A percentile compares a stretch with the other conserved stretches of the same genome.
phyloP scores from a whole-genome alignment of 2,797 vertebrate genomes.

The Phrynocephalus guinanensis region DNA sequence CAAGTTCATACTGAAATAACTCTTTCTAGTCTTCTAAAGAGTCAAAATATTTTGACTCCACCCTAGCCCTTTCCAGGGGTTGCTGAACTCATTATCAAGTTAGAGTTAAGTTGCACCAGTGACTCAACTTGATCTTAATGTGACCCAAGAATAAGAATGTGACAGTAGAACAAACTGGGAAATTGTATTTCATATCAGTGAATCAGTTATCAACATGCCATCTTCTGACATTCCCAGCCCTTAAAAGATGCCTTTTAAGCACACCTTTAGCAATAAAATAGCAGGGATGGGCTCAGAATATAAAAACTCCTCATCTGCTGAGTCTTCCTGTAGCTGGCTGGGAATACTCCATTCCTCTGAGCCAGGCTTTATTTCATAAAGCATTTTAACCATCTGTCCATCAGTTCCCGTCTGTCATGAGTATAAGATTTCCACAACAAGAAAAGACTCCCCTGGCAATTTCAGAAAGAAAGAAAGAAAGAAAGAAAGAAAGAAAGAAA shows the following conservation, averaged over 20 bases:
- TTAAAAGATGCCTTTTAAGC: neutral
- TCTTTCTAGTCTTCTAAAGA: too few species aligned
- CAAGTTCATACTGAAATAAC: too few species aligned
- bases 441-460: neutral
- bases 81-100: too few species aligned
- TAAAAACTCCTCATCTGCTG: neutral
- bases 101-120: too few species aligned
- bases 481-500: too few species aligned
- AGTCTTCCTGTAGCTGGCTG: neutral
- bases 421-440: slow-evolving; percentile 7
- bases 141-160: neutral
- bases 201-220: neutral
- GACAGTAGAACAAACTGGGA: neutral
- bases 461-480: too few species aligned
- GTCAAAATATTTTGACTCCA: too few species aligned
- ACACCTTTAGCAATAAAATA: neutral
- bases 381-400: neutral
- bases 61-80: too few species aligned
- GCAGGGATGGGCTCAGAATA: neutral
- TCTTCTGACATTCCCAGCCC: neutral
- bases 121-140: too few species aligned
- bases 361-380: slow-evolving; percentile 1
- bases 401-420: neutral
- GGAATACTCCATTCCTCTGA: neutral
- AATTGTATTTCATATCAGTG: neutral